Conservation (phyloP, 1,140 invertebrate species). For the Diprion similis region DNA sequence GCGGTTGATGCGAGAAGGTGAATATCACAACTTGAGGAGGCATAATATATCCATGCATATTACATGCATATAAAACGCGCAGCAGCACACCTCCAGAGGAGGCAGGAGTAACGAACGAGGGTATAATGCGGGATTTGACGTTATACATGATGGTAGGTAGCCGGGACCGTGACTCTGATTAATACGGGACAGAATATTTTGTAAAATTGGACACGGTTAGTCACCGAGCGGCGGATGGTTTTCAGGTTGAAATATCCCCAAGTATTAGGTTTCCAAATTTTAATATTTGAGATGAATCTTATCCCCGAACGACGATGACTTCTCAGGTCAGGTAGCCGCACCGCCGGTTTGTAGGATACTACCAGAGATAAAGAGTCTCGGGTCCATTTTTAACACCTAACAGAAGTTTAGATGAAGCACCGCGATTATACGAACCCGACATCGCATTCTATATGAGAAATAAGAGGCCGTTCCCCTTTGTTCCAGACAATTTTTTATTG, state of each 20-base stretch:
- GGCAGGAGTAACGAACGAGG: too few relatives aligned
- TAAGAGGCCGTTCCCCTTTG: slow-evolving; percentile 49
- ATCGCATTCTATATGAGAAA: slow-evolving; percentile 53
- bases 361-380: slow-evolving; percentile 36
- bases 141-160: neutral
- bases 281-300: slow-evolving; percentile 40
- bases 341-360: slow-evolving; percentile 37
- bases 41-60: too few relatives aligned
- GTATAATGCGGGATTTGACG: neutral
- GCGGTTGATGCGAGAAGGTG: too few relatives aligned
- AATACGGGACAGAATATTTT: neutral
- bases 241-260: slow-evolving; percentile 3
- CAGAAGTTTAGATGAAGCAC: slow-evolving; percentile 52
- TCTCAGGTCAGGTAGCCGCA: slow-evolving; percentile 9
- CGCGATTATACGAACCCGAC: slow-evolving; percentile 42
- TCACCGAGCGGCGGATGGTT: neutral
- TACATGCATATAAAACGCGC: too few relatives aligned
- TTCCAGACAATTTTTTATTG: slow-evolving; percentile 56
- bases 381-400: slow-evolving; percentile 55
- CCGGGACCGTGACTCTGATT: slow-evolving; percentile 2
- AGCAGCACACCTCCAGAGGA: too few relatives aligned
- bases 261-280: slow-evolving; percentile 51
- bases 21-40: too few relatives aligned
- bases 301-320: neutral
- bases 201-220: neutral